Evolutionary conservation across 1,140 invertebrate genomes (phyloP), one percentile per base, ranked within the genome.

Genomic region (Acyrthosiphon pisum): DNA sequence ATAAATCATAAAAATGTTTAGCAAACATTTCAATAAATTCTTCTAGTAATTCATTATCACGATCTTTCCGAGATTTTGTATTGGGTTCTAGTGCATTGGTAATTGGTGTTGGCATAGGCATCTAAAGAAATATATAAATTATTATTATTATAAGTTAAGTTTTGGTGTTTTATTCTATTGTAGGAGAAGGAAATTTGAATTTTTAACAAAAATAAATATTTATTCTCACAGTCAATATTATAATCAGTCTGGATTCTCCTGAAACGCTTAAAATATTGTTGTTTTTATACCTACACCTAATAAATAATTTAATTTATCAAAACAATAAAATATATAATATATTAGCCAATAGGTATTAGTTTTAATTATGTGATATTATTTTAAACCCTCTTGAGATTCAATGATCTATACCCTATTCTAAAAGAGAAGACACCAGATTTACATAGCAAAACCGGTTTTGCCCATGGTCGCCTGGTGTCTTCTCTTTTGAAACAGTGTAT

Each of bases 21-120:
- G 76, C 91, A 56, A 93, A 93, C 91, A 93, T 93, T 86, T 93
- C 81, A 56, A 93, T 93, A 53, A 93, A 93, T 20, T 93, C 81
- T 56, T 93, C 91, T 50, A 93, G 41, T 6, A 93, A 50, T 86
- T 93, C 90, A 26, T 91, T 48, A 41, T 48, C 68, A 48, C 6
- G 90, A 22, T 91, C 90, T 91, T 91, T 91, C 50, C 37, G n/a
- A 83, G 41, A 9, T 91, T 91, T 91, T 35, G 7, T 23, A 48
- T 20, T 91, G 6, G 90, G 41, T 37, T 23, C 76, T 20, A 35
- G 8, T 6, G 6, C 44, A 35, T 1, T 18, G 18, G 14, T 91
- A 48, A 1, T 35, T 48, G 68, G 18, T 91, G 4, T 22, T 76
- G 41, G 20, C 60, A 35, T 84, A 41, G 60, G 81, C 48, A 83